A percentile compares a stretch with the other conserved stretches of the same genome.
Evolutionary conservation across 2,113 vertebrate genomes (phyloP).

Genomic region (Salvelinus namaycush): DNA sequence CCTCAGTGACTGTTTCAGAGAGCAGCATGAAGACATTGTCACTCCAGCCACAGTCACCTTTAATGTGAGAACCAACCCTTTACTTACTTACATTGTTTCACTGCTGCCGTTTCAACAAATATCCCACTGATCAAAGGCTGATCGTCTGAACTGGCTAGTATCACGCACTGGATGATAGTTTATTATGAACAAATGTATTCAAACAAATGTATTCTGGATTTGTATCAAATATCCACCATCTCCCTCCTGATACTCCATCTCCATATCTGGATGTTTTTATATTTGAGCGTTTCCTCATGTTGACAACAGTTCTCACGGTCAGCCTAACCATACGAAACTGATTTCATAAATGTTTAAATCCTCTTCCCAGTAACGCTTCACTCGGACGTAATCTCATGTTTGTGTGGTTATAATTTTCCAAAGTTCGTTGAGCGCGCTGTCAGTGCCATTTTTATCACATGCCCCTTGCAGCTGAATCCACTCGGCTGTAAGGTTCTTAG

Average conservation of each 20-base stretch:
- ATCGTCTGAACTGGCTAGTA: not conserved
- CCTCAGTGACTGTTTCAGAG: slow-evolving; percentile 81
- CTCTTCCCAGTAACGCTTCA: slow-evolving; percentile 30
- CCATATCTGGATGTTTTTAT: slow-evolving; percentile 12
- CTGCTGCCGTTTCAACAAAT: not conserved
- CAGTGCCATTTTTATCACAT: slow-evolving; percentile 21
- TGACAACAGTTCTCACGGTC: slow-evolving; percentile 19
- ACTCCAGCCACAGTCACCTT: slow-evolving; percentile 68
- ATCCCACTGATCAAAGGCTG: not conserved
- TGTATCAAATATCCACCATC: no score
- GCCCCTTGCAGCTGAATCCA: not conserved
- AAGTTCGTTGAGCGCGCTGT: slow-evolving; percentile 3
- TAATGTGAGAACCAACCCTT: slow-evolving; percentile 76
- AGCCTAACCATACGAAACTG: slow-evolving; percentile 28
- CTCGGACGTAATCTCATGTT: slow-evolving; percentile 23
- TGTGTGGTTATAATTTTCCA: not conserved
- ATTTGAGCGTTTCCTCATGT: slow-evolving; percentile 22
- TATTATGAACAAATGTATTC: not conserved
- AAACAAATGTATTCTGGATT: not conserved
- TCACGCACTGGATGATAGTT: not conserved
- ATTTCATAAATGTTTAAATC: slow-evolving; percentile 53
- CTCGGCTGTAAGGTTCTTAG: not conserved
- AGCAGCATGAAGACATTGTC: slow-evolving; percentile 71
- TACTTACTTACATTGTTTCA: not conserved
- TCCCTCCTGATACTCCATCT: not conserved